Conservation (phyloP, 2,797 vertebrate species). For the Scomberomorus guttatus region DNA sequence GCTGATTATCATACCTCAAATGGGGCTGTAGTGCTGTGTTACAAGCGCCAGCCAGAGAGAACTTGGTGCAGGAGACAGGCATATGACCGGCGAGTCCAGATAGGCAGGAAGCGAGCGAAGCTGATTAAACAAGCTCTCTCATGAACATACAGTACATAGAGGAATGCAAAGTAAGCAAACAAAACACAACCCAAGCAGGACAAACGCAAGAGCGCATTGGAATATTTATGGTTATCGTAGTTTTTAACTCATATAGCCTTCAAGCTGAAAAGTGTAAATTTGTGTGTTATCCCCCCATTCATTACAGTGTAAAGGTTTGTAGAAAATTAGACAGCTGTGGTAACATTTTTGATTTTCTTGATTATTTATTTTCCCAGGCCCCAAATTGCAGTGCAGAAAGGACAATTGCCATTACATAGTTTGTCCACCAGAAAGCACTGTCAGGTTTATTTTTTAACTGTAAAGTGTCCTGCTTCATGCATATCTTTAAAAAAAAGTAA, state of each 20-base stretch:
- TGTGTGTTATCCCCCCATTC: constrained; percentile 21
- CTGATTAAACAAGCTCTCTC: constrained; percentile 79
- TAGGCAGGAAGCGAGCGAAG: constrained; percentile 67
- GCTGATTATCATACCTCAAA: constrained; percentile 99
- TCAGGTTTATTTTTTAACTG: neutral
- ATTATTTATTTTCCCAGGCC: neutral
- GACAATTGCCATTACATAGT: neutral
- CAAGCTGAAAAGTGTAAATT: constrained; percentile 29
- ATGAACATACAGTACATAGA: constrained; percentile 65
- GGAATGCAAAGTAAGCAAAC: constrained; percentile 84
- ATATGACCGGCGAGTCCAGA: constrained; percentile 77
- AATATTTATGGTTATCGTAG: constrained; percentile 70
- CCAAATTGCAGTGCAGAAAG: no score
- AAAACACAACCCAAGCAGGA: constrained; percentile 73
- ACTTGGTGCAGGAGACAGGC: constrained; percentile 80
- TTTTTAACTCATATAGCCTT: constrained; percentile 42
- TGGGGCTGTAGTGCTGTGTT: constrained; percentile 90
- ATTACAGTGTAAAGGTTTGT: neutral
- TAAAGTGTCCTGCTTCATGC: neutral
- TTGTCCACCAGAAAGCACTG: neutral
- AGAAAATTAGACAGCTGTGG: neutral
- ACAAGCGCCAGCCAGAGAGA: constrained; percentile 85
- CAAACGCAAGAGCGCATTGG: constrained; percentile 63
- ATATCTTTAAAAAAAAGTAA: neutral
- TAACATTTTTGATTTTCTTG: neutral